phyloP scores from a whole-genome alignment of 2,113 vertebrate species.

The Alaudala cheleensis region DNA sequence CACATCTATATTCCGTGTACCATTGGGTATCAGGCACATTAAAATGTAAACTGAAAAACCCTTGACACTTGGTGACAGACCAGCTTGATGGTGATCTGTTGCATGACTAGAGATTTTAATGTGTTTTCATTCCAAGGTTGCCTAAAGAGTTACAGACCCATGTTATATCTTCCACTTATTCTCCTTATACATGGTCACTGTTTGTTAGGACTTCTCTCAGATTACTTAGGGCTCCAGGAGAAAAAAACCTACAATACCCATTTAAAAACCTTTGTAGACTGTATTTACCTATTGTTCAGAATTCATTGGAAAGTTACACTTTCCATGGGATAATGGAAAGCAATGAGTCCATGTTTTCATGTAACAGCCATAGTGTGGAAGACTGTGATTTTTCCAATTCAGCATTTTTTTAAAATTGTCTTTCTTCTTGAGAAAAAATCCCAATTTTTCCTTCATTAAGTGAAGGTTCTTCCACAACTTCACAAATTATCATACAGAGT shows the following conservation, averaged over 20 bases:
- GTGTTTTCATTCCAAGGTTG: background rate
- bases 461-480: background rate
- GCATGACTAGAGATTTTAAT: background rate
- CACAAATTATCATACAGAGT: background rate
- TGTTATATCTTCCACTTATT: background rate
- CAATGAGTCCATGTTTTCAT: background rate
- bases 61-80: background rate
- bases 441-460: background rate
- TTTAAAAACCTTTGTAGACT: background rate
- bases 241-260: fast-evolving
- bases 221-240: background rate
- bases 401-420: background rate
- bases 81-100: background rate
- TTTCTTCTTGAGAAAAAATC: background rate
- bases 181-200: background rate
- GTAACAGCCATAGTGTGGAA: background rate
- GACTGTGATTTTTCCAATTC: background rate
- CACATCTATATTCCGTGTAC: background rate
- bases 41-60: background rate
- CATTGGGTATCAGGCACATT: background rate
- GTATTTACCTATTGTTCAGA: background rate
- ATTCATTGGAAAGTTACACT: background rate
- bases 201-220: background rate
- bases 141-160: background rate
- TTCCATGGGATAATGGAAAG: background rate